Evolutionary conservation across 2,888 invertebrate genomes (phyloP).

Genomic region (Melanophora roralis): DNA sequence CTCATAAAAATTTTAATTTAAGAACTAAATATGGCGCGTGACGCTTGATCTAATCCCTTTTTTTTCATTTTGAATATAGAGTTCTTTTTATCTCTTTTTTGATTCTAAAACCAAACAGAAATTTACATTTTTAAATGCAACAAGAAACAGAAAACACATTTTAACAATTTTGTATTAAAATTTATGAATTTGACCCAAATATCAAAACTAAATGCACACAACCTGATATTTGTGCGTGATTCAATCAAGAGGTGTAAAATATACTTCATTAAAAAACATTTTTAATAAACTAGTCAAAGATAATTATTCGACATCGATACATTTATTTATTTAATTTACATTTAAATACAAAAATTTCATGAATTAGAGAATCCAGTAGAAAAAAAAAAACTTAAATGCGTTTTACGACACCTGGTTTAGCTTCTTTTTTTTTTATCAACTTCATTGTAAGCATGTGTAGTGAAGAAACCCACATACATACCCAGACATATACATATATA

Average conservation of each 20-base stretch:
- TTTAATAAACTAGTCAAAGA: slow-evolving; percentile 48
- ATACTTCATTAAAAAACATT: slow-evolving; percentile 49
- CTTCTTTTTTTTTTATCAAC: too few relatives aligned
- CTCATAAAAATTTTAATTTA: not conserved
- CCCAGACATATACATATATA: not conserved
- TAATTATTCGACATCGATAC: slow-evolving; percentile 1
- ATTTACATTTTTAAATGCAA: slow-evolving; percentile 18
- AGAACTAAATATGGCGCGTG: slow-evolving; percentile 30
- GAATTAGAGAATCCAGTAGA: not conserved
- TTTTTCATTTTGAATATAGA: not conserved
- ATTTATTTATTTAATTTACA: not conserved
- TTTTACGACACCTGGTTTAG: too few relatives aligned
- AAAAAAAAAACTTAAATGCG: too few relatives aligned
- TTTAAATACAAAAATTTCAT: not conserved
- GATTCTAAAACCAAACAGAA: slow-evolving; percentile 17
- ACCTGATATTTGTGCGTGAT: not conserved
- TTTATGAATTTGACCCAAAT: slow-evolving; percentile 53
- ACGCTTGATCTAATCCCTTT: slow-evolving; percentile 50
- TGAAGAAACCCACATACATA: too few relatives aligned
- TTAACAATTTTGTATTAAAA: slow-evolving; percentile 31
- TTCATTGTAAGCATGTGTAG: too few relatives aligned
- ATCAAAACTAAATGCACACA: not conserved
- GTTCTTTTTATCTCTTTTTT: slow-evolving; percentile 36
- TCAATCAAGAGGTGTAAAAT: slow-evolving; percentile 46
- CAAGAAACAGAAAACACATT: not conserved